Percentiles rank a stretch among this genome's conserved stretches.
These are phyloP conservation scores for Pyrocoelia pectoralis DNA, from an alignment of 2,888 invertebrate species.

Conservation along the genomic window DNA sequence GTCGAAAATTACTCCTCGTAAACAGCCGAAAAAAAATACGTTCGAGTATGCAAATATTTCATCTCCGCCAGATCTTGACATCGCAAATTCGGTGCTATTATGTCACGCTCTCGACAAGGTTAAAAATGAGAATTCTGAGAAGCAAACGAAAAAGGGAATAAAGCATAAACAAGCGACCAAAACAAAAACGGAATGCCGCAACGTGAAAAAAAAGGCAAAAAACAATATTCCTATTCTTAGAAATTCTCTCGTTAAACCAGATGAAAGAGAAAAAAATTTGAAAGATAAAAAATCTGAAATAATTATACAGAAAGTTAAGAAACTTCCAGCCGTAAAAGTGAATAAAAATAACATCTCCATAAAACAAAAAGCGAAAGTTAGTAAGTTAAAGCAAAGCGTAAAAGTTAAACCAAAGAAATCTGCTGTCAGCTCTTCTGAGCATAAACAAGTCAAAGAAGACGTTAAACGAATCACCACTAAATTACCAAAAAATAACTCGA, in stretches of 20 bases:
- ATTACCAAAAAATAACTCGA: slow-evolving; percentile 41
- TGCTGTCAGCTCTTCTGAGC: slow-evolving; percentile 19
- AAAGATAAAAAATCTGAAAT: slow-evolving; percentile 29
- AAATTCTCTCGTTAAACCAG: slow-evolving; percentile 32
- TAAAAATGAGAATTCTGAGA: slow-evolving; percentile 16
- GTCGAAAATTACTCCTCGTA: slow-evolving; percentile 17
- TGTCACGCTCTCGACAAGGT: slow-evolving; percentile 19
- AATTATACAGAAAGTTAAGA: slow-evolving; percentile 33
- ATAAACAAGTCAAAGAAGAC: slow-evolving; percentile 27
- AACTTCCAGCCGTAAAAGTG: slow-evolving; percentile 13
- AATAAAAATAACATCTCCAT: background rate
- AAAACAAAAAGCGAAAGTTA: slow-evolving; percentile 17
- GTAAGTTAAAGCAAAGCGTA: slow-evolving; percentile 26
- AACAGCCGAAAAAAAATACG: slow-evolving; percentile 22
- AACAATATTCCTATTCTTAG: slow-evolving; percentile 28
- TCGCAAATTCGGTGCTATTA: slow-evolving; percentile 15
- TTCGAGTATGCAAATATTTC: slow-evolving; percentile 2
- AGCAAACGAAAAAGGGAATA: slow-evolving; percentile 18
- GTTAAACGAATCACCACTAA: slow-evolving; percentile 36
- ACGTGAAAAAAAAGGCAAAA: slow-evolving; percentile 21
- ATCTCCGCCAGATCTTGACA: slow-evolving; percentile 12
- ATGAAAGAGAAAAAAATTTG: slow-evolving; percentile 30
- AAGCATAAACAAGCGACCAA: slow-evolving; percentile 21
- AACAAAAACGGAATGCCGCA: slow-evolving; percentile 19
- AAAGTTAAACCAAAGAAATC: slow-evolving; percentile 32